Conservation (phyloP, 2,113 vertebrate species). For the Haemorhous mexicanus region DNA sequence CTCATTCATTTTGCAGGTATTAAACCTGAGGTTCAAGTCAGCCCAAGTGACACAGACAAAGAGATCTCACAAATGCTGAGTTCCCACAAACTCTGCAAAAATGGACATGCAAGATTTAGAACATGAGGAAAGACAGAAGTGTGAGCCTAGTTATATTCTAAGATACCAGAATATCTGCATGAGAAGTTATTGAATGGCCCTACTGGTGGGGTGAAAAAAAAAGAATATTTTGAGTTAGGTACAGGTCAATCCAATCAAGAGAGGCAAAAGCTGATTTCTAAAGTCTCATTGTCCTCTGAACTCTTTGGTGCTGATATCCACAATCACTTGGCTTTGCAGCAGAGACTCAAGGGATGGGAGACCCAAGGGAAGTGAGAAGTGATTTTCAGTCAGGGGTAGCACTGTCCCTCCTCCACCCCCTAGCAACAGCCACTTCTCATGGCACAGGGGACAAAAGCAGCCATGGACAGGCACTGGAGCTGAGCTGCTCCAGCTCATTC, state of each 20-base stretch:
- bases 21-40: background rate
- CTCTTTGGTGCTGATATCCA: background rate
- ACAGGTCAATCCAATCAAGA: background rate
- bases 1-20: background rate
- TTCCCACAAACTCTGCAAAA: background rate
- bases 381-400: background rate
- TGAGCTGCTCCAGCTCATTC: background rate
- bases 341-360: background rate
- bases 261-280: background rate
- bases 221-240: background rate
- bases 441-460: background rate
- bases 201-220: background rate
- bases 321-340: background rate
- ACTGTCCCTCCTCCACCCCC: background rate
- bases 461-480: accelerated
- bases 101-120: background rate
- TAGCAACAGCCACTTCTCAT: background rate
- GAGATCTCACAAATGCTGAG: background rate
- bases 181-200: background rate
- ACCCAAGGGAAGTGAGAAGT: accelerated
- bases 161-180: background rate
- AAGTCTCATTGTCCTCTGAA: background rate
- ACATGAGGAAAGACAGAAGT: background rate
- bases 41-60: background rate
- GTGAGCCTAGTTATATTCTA: background rate